These are phyloP conservation scores for Drosophila lacertosa DNA, from an alignment of 1,140 invertebrate species.

Conservation along the genomic window DNA sequence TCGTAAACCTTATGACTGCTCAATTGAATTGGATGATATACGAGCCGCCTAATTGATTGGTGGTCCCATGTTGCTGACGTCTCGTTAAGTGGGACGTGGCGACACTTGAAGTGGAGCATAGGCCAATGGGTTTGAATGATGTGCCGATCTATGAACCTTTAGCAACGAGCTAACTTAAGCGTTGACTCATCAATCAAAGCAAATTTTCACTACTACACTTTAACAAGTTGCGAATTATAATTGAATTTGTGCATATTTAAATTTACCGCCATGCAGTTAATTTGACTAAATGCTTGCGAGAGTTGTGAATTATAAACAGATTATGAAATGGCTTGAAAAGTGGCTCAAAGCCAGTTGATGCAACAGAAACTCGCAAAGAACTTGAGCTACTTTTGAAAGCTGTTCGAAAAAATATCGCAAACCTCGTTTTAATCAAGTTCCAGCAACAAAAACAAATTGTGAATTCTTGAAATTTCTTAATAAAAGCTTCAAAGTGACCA, in stretches of 20 bases:
- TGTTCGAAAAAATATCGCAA: too few relatives aligned
- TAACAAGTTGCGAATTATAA: not conserved
- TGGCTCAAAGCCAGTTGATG: not conserved
- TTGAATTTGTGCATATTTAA: not conserved
- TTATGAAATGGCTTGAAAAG: not conserved
- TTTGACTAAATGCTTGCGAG: not conserved
- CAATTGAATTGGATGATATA: constrained; percentile 50
- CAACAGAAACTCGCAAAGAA: not conserved
- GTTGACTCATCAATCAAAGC: too few relatives aligned
- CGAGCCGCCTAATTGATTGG: constrained; percentile 50
- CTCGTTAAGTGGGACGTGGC: constrained; percentile 11
- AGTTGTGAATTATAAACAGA: not conserved
- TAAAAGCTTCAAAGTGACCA: not conserved
- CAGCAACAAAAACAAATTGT: not conserved
- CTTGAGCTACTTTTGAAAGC: not conserved
- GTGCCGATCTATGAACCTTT: not conserved
- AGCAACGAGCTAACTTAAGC: not conserved
- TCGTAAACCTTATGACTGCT: constrained; percentile 15
- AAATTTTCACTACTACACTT: too few relatives aligned
- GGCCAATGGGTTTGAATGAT: constrained; percentile 6
- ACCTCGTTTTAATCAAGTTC: too few relatives aligned
- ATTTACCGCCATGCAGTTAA: not conserved
- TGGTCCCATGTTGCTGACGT: constrained; percentile 26
- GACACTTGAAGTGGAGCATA: constrained; percentile 22
- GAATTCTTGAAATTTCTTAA: not conserved